Conservation (phyloP, 2,113 vertebrate species). For the Gobius niger region DNA sequence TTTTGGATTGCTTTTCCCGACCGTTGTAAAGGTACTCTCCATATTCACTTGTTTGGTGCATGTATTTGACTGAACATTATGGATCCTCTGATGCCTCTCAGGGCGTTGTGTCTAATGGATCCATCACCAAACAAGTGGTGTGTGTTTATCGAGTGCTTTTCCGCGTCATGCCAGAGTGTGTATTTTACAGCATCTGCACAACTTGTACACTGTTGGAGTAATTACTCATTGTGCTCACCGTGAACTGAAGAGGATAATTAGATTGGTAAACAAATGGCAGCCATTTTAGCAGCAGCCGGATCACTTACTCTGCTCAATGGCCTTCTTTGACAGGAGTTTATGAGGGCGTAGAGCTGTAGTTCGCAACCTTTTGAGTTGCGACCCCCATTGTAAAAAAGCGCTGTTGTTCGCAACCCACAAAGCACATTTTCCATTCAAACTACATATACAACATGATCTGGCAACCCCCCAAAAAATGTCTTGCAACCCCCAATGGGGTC, state of each 20-base stretch:
- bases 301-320: slow-evolving; percentile 56
- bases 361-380: no score
- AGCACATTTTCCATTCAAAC: no score
- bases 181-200: slow-evolving; percentile 50
- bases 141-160: slow-evolving; percentile 51
- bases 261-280: slow-evolving; percentile 72
- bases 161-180: slow-evolving; percentile 53
- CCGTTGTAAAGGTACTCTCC: background rate
- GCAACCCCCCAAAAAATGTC: no score
- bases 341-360: no score
- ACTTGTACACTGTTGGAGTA: slow-evolving; percentile 52
- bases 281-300: slow-evolving; percentile 63
- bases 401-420: no score
- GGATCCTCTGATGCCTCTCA: slow-evolving; percentile 22
- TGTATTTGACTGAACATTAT: slow-evolving; percentile 18
- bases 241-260: slow-evolving; percentile 71
- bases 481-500: no score
- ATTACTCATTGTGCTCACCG: slow-evolving; percentile 59
- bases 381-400: no score
- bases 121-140: slow-evolving; percentile 35
- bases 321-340: slow-evolving; percentile 38
- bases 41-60: background rate
- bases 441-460: no score
- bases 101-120: slow-evolving; percentile 36
- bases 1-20: no score